Evolutionary conservation across 2,113 vertebrate genomes (phyloP), one percentile per base, ranked within the genome.

Genomic region (Natator depressus): DNA sequence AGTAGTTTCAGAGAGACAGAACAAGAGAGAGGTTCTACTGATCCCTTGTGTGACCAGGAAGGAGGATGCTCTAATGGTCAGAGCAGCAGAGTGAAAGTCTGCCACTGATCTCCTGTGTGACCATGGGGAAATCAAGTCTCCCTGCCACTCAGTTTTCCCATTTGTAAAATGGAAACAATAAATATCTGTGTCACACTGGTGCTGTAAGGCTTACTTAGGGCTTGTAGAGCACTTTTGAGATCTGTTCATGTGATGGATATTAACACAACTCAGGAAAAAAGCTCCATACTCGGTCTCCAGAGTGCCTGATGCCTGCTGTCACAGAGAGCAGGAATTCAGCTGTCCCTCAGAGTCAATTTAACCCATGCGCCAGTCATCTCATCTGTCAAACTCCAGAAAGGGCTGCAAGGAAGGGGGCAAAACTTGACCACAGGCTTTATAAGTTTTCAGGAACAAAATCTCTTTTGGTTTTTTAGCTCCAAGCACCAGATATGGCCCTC

Each of bases 261-360:
- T 10, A 14, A 0, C 4, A 12, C 9, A 27, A 24, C 19, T 1
- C 24, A 9, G 19, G 3, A 2, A 6, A 42, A 2, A 1, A 5
- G 10, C 1, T 35, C 25, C 6, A 78, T n/a, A 7, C 1, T 0
- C 59, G 25, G 9, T 4, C 6, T 53, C 35, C 42, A 46, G 76
- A 54, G 75, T 17, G 69, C 17, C 46, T 75, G 42, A 50, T 5
- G 1, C 14, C 14, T 6, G 19, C 20, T 16, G 31, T 4, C 31
- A 69, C 10, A 31, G 31, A 50, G 6, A 53, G 80, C 8, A 4
- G 54, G 85, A 57, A 51, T 47, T 7, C 81, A 81, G 11, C 16
- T 0, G 10, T 24, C 80, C 80, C 81, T 55, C 50, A 20, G 19
- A 1, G 8, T 54, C 81, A n/a, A 25, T 27, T 47, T 46, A 27